Base-by-base conservation (phyloP, 2,888 invertebrate species). In the Priocnemis perturbator region DNA sequence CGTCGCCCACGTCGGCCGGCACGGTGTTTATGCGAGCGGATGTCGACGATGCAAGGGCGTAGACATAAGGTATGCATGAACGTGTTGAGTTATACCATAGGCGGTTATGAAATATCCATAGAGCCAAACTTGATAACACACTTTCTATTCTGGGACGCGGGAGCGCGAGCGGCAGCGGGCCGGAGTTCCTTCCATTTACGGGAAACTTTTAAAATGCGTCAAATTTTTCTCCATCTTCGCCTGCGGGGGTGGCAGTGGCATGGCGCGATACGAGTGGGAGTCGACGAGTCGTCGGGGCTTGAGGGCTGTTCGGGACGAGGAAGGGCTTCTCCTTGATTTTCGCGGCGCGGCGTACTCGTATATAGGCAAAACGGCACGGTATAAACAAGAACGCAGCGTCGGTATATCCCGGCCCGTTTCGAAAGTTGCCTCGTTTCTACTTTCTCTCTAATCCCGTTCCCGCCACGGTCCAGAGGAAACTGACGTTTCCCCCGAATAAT, bases 81-180 rank as follows among this genome's bases (percentile, higher is more conserved):
- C 65, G 67, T 67, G 68, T 65, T 67, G 75, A 77, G 73, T 79
- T 76, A 79, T 79, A 76, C 63, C 67, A 52, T 55, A 62, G 74
- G 66, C 60, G 65, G 68, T 69, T 72, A 76, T 73, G 72, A 81
- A 81, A 79, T 79, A 81, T 77, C 76, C 76, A 68, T 71, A 71
- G 67, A 67, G 73, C 70, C 71, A 78, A 81, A 77, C 81, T 81
- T 76, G 79, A 79, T 79, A 81, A 81, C 71, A 70, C 55, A 69
- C 67, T 76, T 69, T 75, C 77, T 68, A 73, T 77, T 69, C 64
- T 45, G 44, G 17, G 60, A 53, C 55, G 63, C 21, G 58, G 23
- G 50, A 17, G 61, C 62, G 30, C 14, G 44, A 21, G 21, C 30
- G 26, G 44, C 50, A 37, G 50, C 50, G 3, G 50, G 50, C 50